A percentile compares a stretch with the other conserved stretches of the same genome.
Evolutionary conservation across 2,113 vertebrate species (phyloP).

Genomic region (Piaya cayana): DNA sequence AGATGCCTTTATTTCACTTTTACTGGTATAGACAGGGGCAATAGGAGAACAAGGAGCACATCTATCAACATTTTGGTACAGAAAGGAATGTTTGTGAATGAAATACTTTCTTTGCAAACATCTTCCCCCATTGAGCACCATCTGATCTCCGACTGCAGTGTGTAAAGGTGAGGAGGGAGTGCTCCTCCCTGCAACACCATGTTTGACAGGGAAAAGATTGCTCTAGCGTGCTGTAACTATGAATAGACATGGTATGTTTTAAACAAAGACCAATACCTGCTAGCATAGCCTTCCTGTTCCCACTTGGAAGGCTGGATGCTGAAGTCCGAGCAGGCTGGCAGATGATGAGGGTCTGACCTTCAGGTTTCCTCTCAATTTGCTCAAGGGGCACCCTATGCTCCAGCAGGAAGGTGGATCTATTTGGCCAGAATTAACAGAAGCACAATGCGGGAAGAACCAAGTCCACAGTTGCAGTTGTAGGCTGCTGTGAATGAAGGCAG

Average conservation of each 20-base stretch:
- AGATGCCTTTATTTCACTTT: neutral
- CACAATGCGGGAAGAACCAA: neutral
- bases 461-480: neutral
- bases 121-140: neutral
- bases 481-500: neutral
- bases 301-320: neutral
- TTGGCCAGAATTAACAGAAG: neutral
- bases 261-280: neutral
- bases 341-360: neutral
- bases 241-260: neutral
- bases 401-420: neutral
- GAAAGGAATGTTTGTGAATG: neutral
- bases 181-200: neutral
- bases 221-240: neutral
- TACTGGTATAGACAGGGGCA: neutral
- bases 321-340: neutral
- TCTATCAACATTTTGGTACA: neutral
- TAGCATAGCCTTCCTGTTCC: neutral
- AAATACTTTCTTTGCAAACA: neutral
- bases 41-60: neutral
- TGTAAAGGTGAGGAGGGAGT: neutral
- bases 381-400: rapidly evolving
- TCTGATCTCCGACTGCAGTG: neutral
- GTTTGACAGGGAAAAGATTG: neutral
- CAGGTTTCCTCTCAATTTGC: neutral